Evolutionary conservation across 2,113 vertebrate genomes (phyloP).

Genomic region (Rhagologus leucostigma): DNA sequence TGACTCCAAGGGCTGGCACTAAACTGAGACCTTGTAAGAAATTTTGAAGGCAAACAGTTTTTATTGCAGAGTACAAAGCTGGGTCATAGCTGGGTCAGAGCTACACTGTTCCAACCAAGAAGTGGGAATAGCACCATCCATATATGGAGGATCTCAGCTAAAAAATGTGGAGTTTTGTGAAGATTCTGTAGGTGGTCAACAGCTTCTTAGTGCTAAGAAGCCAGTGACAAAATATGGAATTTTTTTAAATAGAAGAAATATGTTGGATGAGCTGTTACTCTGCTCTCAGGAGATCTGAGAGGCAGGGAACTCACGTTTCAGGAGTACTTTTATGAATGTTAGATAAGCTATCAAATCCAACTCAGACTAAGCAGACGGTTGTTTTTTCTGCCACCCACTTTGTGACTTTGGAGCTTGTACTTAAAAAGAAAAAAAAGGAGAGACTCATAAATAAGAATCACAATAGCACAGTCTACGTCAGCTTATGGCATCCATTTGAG

Average conservation of each 20-base stretch:
- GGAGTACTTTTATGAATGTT: background rate
- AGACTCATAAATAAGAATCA: conserved; percentile 40
- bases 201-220: background rate
- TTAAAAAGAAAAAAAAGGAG: background rate
- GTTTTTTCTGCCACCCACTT: background rate
- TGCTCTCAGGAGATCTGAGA: background rate
- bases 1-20: background rate
- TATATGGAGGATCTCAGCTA: background rate
- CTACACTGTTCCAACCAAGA: background rate
- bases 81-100: background rate
- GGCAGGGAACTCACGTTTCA: background rate
- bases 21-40: background rate
- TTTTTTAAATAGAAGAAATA: background rate
- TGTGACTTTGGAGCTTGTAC: background rate
- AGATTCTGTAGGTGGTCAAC: background rate
- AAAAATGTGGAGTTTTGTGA: background rate
- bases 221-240: background rate
- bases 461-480: conserved; percentile 24
- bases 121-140: background rate
- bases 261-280: background rate
- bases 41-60: background rate
- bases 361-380: background rate
- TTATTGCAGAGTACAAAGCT: background rate
- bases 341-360: background rate
- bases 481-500: conserved; percentile 8